Percentiles rank a stretch among this genome's conserved stretches.
phyloP scores from a whole-genome alignment of 2,113 vertebrate genomes.

The Elgaria multicarinata region DNA sequence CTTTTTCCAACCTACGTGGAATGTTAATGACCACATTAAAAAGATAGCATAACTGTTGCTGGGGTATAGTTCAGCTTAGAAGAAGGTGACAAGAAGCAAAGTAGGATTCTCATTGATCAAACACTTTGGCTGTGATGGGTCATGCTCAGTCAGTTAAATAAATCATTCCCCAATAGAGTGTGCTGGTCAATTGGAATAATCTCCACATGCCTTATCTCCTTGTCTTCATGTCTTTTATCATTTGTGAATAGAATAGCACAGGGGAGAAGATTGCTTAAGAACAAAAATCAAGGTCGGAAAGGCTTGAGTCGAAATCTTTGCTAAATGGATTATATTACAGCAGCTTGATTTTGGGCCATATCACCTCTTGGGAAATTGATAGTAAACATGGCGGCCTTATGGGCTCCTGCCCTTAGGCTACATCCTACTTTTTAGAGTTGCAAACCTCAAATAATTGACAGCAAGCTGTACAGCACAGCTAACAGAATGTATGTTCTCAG shows the following conservation, averaged over 20 bases:
- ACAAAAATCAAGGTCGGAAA: neutral
- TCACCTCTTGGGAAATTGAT: neutral
- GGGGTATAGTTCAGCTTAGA: conserved; percentile 51
- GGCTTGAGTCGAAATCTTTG: neutral
- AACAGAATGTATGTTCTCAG: neutral
- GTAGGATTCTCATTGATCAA: neutral
- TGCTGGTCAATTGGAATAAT: neutral
- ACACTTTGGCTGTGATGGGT: conserved; percentile 17
- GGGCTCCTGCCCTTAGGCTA: neutral
- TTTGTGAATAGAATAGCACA: neutral
- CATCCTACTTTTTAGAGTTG: neutral
- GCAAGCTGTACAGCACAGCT: neutral
- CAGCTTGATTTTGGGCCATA: no score
- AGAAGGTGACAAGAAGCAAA: conserved; percentile 15
- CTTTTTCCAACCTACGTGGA: conserved; percentile 43
- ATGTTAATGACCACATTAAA: conserved; percentile 34
- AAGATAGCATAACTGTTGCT: conserved; percentile 36
- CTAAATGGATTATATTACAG: neutral
- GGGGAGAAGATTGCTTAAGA: neutral
- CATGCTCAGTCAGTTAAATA: neutral
- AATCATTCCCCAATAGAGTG: neutral
- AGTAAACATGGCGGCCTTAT: no score
- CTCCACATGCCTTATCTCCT: neutral
- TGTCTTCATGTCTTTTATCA: neutral
- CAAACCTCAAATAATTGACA: neutral